Evolutionary conservation across 2,888 invertebrate species (phyloP).

Genomic region (Watsonalla cultraria): DNA sequence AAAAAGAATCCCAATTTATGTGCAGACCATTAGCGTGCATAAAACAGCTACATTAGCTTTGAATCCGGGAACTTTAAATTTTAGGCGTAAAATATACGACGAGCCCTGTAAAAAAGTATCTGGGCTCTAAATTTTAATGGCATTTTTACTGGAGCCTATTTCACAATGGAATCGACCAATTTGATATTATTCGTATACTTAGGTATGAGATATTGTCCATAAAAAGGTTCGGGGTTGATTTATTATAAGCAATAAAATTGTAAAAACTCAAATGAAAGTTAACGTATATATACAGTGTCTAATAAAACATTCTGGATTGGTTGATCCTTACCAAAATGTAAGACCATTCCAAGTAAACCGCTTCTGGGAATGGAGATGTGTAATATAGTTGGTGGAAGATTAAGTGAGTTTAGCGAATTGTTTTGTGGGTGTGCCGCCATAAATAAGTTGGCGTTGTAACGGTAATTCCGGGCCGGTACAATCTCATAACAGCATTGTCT

Average conservation of each 20-base stretch:
- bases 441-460: slow-evolving; percentile 29
- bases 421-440: slow-evolving; percentile 13
- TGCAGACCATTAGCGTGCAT: slow-evolving; percentile 11
- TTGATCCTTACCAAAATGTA: background rate
- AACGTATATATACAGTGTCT: background rate
- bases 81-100: background rate
- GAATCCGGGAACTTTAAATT: background rate
- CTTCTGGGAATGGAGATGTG: slow-evolving; percentile 11
- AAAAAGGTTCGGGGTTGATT: background rate
- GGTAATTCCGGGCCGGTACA: slow-evolving; percentile 32
- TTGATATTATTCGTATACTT: background rate
- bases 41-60: background rate
- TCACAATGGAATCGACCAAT: background rate
- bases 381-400: slow-evolving; percentile 11
- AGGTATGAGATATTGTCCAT: background rate
- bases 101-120: background rate
- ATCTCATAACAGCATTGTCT: slow-evolving; percentile 53
- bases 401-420: slow-evolving; percentile 15
- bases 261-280: background rate
- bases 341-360: background rate
- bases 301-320: background rate
- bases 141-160: background rate
- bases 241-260: background rate
- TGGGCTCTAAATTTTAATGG: background rate
- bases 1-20: slow-evolving; percentile 35